Base-by-base conservation (phyloP, 1,140 invertebrate species). In the Lepidurus packardi region DNA sequence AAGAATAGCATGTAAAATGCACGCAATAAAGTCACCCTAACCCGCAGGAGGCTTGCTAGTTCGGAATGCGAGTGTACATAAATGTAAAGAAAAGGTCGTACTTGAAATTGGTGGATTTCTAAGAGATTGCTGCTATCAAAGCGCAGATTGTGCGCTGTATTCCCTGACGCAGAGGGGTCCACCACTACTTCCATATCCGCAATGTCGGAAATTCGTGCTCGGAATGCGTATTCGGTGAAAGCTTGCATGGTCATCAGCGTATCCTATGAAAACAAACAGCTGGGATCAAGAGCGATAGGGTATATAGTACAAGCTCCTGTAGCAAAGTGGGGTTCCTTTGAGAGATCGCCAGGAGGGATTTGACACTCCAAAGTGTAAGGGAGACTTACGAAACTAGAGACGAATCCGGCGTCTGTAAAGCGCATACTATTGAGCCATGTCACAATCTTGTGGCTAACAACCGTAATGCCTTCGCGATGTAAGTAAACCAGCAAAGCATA, bases 371-470 rank as follows among this genome's bases (percentile, higher is more conserved):
- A 34, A 34, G 34, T 34, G 34, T 34, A 34, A 34, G 34, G 34
- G 34, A 34, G 34, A 34, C 81, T 80, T 81, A 89, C 89, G 83
- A 88, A 85, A 25, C 88, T 88, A 8, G 89, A 88, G 65, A 89
- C 85, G 82, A 90, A 89, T 13, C 86, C 89, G 76, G 85, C 86
- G 80, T 88, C 85, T 25, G 84, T 85, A 81, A 89, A 86, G 75
- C 89, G 83, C 86, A 90, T 88, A 3, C 86, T 86, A 80, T 88
- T 88, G 4, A 91, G 82, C 89, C 89, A 90, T 65, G 84, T 83
- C 77, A 90, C 89, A 78, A 89, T 88, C 73, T 85, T 83, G 75
- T 87, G 86, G 43, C 84, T 81, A 16, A 83, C 79, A 7, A 83
- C 80, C 11, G 84, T 84, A 42, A 87, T 80, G 4, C 87, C 87